These are phyloP conservation scores for Chymomyza caudatula DNA, from an alignment of 2,888 invertebrate species.

Conservation along the genomic window DNA sequence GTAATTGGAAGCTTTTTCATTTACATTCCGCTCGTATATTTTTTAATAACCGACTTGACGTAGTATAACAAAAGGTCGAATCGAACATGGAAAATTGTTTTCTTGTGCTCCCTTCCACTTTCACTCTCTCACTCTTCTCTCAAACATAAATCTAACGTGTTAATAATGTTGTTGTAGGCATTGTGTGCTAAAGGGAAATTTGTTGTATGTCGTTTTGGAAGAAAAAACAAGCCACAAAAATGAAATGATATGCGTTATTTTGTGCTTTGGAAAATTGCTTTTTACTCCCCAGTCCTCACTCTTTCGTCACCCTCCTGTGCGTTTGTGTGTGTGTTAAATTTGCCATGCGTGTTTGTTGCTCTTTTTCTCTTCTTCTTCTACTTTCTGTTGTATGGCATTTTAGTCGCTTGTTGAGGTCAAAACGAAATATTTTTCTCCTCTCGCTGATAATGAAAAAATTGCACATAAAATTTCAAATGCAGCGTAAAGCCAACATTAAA, in stretches of 20 bases:
- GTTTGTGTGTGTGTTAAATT: background rate
- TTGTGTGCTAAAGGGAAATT: background rate
- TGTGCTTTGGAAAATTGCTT: slow-evolving; percentile 22
- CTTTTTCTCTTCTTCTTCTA: background rate
- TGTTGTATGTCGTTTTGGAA: background rate
- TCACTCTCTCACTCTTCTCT: background rate
- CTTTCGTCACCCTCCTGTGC: slow-evolving; percentile 16
- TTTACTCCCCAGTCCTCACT: background rate
- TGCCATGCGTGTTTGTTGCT: background rate
- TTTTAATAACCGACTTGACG: slow-evolving; percentile 28
- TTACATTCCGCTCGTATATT: slow-evolving; percentile 15
- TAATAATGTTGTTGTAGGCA: slow-evolving; percentile 26
- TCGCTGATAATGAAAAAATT: slow-evolving; percentile 46
- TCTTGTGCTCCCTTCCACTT: slow-evolving; percentile 27
- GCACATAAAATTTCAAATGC: slow-evolving; percentile 8
- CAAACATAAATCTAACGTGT: slow-evolving; percentile 40
- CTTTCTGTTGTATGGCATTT: background rate
- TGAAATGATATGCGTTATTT: slow-evolving; percentile 25
- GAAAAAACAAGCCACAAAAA: slow-evolving; percentile 6
- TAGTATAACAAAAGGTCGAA: slow-evolving; percentile 49
- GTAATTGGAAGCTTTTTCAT: background rate
- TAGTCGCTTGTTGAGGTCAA: background rate
- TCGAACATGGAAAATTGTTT: slow-evolving; percentile 41
- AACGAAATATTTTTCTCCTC: slow-evolving; percentile 1
- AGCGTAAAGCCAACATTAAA: background rate